These are phyloP conservation scores for Oryzias dopingdopingensis DNA, from an alignment of 2,797 vertebrate genomes.

Conservation along the genomic window DNA sequence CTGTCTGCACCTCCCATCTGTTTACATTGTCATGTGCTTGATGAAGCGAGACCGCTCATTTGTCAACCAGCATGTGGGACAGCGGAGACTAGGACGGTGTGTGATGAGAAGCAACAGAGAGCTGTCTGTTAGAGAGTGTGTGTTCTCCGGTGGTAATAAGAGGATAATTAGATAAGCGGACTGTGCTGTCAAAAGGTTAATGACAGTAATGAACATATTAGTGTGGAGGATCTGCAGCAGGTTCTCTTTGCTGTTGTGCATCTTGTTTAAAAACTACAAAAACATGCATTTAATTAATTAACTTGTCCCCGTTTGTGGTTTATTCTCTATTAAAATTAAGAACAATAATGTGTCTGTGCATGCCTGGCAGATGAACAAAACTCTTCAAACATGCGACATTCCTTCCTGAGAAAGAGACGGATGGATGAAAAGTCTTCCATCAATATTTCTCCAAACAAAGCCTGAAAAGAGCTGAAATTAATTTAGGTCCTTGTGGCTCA, in stretches of 20 bases:
- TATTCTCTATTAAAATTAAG: not conserved
- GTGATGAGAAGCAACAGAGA: constrained; percentile 45
- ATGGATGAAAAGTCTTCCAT: not conserved
- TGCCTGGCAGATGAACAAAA: too few relatives aligned
- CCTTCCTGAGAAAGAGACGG: too few relatives aligned
- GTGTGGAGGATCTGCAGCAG: constrained; percentile 31
- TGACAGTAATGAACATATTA: constrained; percentile 75
- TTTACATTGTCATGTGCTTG: constrained; percentile 76
- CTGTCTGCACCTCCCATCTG: constrained; percentile 74
- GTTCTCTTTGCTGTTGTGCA: constrained; percentile 27
- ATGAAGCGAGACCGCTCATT: constrained; percentile 78
- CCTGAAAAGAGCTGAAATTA: not conserved
- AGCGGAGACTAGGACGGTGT: constrained; percentile 41
- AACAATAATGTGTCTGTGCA: not conserved
- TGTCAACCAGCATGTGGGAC: constrained; percentile 77
- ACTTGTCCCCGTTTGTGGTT: not conserved
- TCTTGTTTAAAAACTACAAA: constrained; percentile 17
- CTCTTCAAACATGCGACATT: too few relatives aligned
- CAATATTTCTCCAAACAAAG: not conserved
- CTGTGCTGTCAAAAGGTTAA: constrained; percentile 67
- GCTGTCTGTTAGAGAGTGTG: constrained; percentile 21
- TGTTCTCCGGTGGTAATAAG: constrained; percentile 41
- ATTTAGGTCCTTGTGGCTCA: constrained; percentile 8
- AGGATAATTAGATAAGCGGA: constrained; percentile 70
- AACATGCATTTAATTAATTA: not conserved